phyloP scores from a whole-genome alignment of 30 jellyfish, hydroid and myxozoan genomes.

The Hydra vulgaris region DNA sequence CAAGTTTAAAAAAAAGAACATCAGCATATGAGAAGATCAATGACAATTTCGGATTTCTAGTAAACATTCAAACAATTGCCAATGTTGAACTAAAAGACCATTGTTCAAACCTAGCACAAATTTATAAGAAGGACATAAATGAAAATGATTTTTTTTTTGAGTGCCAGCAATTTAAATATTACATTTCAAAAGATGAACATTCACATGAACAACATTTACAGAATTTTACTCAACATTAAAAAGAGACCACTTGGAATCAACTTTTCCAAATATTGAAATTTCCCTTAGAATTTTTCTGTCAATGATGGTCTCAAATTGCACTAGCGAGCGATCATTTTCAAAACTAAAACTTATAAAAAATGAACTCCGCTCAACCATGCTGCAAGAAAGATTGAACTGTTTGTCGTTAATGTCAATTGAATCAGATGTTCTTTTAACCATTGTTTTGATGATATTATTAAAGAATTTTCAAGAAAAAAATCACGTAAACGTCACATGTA shows the following conservation, averaged over 20 bases:
- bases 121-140: not conserved
- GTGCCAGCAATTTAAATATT: not conserved
- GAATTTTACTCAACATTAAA: not conserved
- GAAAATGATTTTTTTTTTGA: not conserved
- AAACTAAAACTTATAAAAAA: not conserved
- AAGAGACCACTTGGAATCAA: not conserved
- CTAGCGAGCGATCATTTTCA: not conserved
- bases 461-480: not conserved
- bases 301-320: not conserved
- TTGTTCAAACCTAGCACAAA: not conserved
- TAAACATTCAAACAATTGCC: not conserved
- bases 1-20: slow-evolving; percentile 25
- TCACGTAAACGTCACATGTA: not conserved
- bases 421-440: not conserved
- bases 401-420: not conserved
- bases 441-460: not conserved
- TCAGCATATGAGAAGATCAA: slow-evolving; percentile 30
- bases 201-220: too few relatives aligned
- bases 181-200: not conserved
- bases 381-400: not conserved
- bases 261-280: not conserved
- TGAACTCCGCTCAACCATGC: not conserved
- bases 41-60: slow-evolving; percentile 41
- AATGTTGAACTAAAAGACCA: not conserved
- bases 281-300: not conserved